Evolutionary conservation across 1,140 invertebrate species (phyloP), one percentile per base, ranked within the genome.

Genomic region (Drosophila virilis): DNA sequence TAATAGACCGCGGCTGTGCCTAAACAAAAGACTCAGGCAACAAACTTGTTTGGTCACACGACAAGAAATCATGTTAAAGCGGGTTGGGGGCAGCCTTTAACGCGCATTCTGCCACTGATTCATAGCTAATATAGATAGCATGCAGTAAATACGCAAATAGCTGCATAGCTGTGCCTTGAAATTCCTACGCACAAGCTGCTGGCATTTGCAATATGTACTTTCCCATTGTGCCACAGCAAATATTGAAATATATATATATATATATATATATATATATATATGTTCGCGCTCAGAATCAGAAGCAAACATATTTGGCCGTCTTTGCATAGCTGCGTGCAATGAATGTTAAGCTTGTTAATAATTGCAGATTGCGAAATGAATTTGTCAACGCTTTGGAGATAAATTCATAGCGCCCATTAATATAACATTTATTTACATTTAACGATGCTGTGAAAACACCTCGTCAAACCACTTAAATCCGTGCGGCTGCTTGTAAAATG

Each of bases 11-110:
- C 37, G 15, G 28, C 15, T 40, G 48, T 38, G 8, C 10, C 15
- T 6, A 1, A 74, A 81, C 73, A 66, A 79, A 81, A 89, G 83
- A 88, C 69, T 80, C 52, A 52, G 74, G 70, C 77, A 71, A 80
- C 83, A 80, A 88, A 88, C 84, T 84, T 45, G 80, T 67, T 89
- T 75, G 35, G 37, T 59, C 61, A 65, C 43, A 59, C 59, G 66
- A 58, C 40, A 22, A 33, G 22, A 51, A 43, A 37, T 10, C 12
- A 13, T 2, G 22, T 17, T 17, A 32, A 33, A 37, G 33, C 22
- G 22, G 22, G 1, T 3, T 2, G n/a, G 12, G 48, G 60, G 37
- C 22, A 22, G 22, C 22, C 3, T 22, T 22, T 17, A 17, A 17
- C 17, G 17, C 17, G 17, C 17, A 69, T 59, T 74, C 32, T 51